These are phyloP conservation scores for Teleogryllus occipitalis DNA, from an alignment of 1,140 invertebrate genomes.

Conservation along the genomic window DNA sequence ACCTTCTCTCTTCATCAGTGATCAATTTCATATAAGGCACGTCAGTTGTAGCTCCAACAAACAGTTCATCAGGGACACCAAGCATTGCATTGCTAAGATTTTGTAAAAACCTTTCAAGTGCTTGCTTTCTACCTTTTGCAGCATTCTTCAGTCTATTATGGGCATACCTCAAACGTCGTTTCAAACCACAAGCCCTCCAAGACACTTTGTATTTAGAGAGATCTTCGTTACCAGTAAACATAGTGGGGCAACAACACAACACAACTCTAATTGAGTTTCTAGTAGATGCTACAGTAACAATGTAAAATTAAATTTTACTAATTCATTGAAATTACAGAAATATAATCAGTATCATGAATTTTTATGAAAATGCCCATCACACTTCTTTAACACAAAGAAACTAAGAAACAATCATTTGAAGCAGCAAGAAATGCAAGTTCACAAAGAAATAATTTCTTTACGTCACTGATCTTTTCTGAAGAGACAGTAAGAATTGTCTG, in stretches of 20 bases:
- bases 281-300: too few species aligned
- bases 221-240: neutral
- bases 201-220: neutral
- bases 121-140: neutral
- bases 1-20: slow-evolving; percentile 48
- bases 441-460: too few species aligned
- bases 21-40: slow-evolving; percentile 38
- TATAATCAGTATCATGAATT: too few species aligned
- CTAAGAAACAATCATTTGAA: too few species aligned
- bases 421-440: too few species aligned
- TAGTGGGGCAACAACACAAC: neutral
- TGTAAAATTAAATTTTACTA: too few species aligned
- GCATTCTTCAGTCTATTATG: neutral
- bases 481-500: too few species aligned
- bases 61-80: slow-evolving; percentile 6
- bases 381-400: too few species aligned
- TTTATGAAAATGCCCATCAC: too few species aligned
- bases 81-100: neutral
- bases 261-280: too few species aligned
- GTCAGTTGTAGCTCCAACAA: neutral
- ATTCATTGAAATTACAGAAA: too few species aligned
- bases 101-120: neutral
- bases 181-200: neutral
- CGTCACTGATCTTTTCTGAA: too few species aligned
- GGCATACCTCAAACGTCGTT: neutral